phyloP scores from a whole-genome alignment of 2,797 vertebrate species.

The Chelonia mydas region DNA sequence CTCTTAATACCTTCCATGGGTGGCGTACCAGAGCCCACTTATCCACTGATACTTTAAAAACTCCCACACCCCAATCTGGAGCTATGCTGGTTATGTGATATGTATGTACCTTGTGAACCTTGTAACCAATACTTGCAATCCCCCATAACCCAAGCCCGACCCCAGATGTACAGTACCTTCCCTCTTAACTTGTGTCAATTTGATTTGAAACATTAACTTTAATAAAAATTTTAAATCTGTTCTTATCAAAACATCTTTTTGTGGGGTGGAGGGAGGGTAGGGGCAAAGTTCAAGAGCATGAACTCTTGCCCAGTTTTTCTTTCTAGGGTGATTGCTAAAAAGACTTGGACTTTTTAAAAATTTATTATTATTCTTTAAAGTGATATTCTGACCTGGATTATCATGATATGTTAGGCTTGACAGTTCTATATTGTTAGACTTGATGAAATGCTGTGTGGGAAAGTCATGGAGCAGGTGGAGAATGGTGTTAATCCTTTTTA shows the following conservation, averaged over 20 bases:
- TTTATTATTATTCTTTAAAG: background rate
- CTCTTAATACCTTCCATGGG: too few species aligned
- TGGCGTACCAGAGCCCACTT: too few species aligned
- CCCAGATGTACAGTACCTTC: too few species aligned
- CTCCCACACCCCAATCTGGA: too few species aligned
- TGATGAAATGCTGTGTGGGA: slow-evolving; percentile 58
- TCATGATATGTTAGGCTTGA: slow-evolving; percentile 48
- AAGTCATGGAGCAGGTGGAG: slow-evolving; percentile 67
- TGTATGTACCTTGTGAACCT: too few species aligned
- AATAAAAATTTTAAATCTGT: too few species aligned
- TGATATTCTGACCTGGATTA: slow-evolving; percentile 56
- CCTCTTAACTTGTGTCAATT: too few species aligned
- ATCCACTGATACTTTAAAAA: too few species aligned
- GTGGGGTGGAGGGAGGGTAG: background rate
- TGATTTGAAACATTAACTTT: too few species aligned
- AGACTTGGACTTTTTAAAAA: background rate
- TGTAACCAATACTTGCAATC: too few species aligned
- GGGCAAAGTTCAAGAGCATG: slow-evolving; percentile 23
- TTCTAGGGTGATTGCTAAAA: background rate
- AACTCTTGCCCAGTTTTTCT: slow-evolving; percentile 30
- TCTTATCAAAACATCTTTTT: background rate
- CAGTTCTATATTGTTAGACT: slow-evolving; percentile 37
- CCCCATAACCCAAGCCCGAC: too few species aligned
- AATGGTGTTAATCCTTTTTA: slow-evolving; percentile 65
- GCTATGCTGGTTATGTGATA: too few species aligned